Percentiles rank a stretch among this genome's conserved stretches.
Conservation (phyloP, 2,888 invertebrate species). For the Lasioglossum villosulum region DNA sequence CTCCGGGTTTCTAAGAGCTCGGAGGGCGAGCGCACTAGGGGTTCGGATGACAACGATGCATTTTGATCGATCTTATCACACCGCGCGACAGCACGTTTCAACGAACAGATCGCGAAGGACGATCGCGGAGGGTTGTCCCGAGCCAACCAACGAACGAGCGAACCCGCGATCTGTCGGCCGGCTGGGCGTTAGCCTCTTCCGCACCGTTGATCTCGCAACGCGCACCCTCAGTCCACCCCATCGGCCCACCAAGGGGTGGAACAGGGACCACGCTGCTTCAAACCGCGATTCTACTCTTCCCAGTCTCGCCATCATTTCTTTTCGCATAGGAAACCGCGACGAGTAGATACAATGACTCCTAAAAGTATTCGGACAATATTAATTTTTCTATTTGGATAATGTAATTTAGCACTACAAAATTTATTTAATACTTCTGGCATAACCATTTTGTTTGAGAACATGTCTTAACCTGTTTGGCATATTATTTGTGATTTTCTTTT, state of each 20-base stretch:
- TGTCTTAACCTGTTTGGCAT: too few species aligned
- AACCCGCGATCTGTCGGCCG: constrained; percentile 67
- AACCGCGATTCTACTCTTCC: not conserved
- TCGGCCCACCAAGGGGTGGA: not conserved
- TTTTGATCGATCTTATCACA: constrained; percentile 38
- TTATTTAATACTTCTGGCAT: too few species aligned
- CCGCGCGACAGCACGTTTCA: constrained; percentile 12
- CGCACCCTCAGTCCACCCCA: constrained; percentile 68
- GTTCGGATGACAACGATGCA: not conserved
- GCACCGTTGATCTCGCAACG: constrained; percentile 65
- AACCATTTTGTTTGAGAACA: too few species aligned
- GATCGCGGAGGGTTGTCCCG: constrained; percentile 45
- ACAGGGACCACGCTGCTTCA: not conserved
- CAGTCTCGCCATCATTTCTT: not conserved
- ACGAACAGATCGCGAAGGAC: constrained; percentile 4
- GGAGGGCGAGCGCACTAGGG: not conserved
- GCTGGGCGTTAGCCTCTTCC: constrained; percentile 79
- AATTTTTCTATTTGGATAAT: too few species aligned
- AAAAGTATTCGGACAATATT: too few species aligned
- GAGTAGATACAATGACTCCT: too few species aligned
- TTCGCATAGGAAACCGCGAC: not conserved
- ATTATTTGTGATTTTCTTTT: too few species aligned
- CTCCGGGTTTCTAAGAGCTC: not conserved
- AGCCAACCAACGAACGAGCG: constrained; percentile 38
- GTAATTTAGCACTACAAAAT: too few species aligned